phyloP scores from a whole-genome alignment of 2,888 invertebrate genomes.

The Stenoptilia bipunctidactyla region DNA sequence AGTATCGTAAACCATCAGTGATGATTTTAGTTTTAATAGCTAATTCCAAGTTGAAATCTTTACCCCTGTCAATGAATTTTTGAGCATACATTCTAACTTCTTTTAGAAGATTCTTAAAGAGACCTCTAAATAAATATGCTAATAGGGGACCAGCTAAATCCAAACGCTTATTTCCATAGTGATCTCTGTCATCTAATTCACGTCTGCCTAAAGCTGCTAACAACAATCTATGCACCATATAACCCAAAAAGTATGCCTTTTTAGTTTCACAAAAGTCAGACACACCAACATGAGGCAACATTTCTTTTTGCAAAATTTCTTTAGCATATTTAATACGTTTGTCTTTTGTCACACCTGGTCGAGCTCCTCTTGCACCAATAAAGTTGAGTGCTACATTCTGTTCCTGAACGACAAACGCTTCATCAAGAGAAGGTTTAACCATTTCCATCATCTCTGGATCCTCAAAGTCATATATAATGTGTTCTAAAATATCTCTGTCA shows the following conservation, averaged over 20 bases:
- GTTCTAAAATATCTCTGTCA: constrained; percentile 98
- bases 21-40: constrained; percentile 98
- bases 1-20: constrained; percentile 97
- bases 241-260: constrained; percentile 98
- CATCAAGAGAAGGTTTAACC: constrained; percentile 99
- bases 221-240: constrained; percentile 98
- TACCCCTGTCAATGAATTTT: constrained; percentile 98
- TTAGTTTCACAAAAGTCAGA: constrained; percentile 99
- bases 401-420: constrained; percentile 99
- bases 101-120: constrained; percentile 96
- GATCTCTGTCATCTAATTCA: constrained; percentile 99
- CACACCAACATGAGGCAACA: constrained; percentile 99
- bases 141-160: constrained; percentile 97
- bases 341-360: constrained; percentile 98
- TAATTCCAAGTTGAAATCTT: constrained; percentile 97
- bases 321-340: constrained; percentile 99
- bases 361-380: constrained; percentile 96
- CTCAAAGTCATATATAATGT: constrained; percentile 99
- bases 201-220: constrained; percentile 95
- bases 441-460: constrained; percentile 99
- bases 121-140: constrained; percentile 95
- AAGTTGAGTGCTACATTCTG: constrained; percentile 99
- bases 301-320: constrained; percentile 99
- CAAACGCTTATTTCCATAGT: constrained; percentile 98
- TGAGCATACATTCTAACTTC: constrained; percentile 99